Evolutionary conservation across 2,888 invertebrate species (phyloP), one percentile per base, ranked within the genome.

Genomic region (Sphaerophoria rueppellii): DNA sequence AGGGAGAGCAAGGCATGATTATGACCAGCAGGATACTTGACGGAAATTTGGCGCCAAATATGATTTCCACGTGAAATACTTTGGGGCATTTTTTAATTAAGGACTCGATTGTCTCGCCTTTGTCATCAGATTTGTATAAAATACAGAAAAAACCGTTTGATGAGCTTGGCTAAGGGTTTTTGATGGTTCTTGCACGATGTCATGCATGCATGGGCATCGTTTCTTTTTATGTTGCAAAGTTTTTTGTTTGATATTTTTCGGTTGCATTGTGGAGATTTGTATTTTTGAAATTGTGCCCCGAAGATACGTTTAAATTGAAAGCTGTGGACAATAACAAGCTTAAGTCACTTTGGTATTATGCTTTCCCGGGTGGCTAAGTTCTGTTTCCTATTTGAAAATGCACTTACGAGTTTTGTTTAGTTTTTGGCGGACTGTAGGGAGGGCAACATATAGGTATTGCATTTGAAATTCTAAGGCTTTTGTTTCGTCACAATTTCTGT

Each of bases 61-160:
- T 85, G 70, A 85, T 81, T 85, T 85, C 85, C 85, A 85, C 85
- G 81, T 85, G 85, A 85, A 77, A 70, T 76, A 85, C 85, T 85
- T 73, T 85, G 58, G 76, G 85, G 85, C 77, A 85, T 85, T 85
- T 85, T 85, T 85, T 85, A 85, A 85, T 85, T 85, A 85, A 85
- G 63, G 73, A 32, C 72, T 24, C 2, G 24, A 60, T 73, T 58
- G 60, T 83, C 69, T 65, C 24, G 24, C 71, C 71, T 67, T 83
- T 80, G 58, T 54, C 4, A 7, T 5, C 16, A n/a, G 34, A 24
- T 24, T 24, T 24, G 24, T 24, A 24, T 24, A 24, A 24, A 4
- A 48, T n/a, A 6, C 0, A n/a, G n/a, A n/a, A 40, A 43, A 14
- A 60, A 7, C n/a, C 71, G 35, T 67, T 67, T 54, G 37, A 24